Evolutionary conservation across 2,797 vertebrate genomes (phyloP).

Genomic region (Artibeus lituratus): DNA sequence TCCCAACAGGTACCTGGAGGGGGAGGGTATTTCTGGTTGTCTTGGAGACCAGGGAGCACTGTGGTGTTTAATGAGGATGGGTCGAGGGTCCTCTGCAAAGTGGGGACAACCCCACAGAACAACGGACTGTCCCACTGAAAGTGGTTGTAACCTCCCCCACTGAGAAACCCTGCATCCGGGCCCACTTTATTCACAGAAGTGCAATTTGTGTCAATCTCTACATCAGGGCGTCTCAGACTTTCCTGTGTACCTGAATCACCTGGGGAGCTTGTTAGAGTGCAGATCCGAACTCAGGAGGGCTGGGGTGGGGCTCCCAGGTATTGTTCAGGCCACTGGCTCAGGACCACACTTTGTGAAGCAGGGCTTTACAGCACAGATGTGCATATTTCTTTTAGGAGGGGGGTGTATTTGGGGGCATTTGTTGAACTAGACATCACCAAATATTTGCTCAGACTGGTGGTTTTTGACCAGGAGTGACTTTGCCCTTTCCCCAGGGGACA

Average conservation of each 20-base stretch:
- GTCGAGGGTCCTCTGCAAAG: background rate
- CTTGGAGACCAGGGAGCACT: background rate
- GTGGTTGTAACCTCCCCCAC: background rate
- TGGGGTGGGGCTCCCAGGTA: background rate
- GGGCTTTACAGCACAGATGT: background rate
- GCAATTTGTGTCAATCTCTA: background rate
- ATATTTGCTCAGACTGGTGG: background rate
- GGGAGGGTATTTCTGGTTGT: background rate
- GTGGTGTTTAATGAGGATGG: background rate
- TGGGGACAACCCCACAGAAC: background rate
- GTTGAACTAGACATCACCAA: background rate
- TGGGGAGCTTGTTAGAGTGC: background rate
- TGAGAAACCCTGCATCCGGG: background rate
- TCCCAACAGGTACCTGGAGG: background rate
- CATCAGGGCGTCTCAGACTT: background rate
- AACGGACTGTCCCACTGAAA: background rate
- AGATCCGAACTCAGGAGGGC: background rate
- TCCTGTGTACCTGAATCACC: background rate
- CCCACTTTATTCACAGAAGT: background rate
- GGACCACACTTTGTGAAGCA: background rate
- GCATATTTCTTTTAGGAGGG: background rate
- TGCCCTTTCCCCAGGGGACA: background rate
- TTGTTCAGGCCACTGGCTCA: background rate
- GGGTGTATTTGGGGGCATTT: background rate
- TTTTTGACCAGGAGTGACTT: background rate